Conservation (phyloP, 2,113 vertebrate genomes). For the Excalfactoria chinensis region DNA sequence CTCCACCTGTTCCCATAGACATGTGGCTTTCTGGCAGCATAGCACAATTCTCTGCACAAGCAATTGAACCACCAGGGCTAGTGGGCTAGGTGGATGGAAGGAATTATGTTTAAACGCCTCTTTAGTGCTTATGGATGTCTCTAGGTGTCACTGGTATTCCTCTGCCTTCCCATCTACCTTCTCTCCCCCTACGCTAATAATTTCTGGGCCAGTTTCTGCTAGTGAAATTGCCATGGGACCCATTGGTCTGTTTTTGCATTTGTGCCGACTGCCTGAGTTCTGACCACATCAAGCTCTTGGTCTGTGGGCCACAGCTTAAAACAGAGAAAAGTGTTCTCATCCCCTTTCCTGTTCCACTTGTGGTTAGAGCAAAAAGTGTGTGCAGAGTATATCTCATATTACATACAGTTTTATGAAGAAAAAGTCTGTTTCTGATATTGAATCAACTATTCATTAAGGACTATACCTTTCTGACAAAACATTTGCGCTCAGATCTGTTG, state of each 20-base stretch:
- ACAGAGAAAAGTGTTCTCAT: slow-evolving; percentile 2
- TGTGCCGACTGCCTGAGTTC: background rate
- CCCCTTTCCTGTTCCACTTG: background rate
- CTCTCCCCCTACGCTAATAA: background rate
- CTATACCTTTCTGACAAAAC: slow-evolving; percentile 4
- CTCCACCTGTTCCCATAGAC: background rate
- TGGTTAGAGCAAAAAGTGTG: background rate
- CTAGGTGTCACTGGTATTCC: background rate
- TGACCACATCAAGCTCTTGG: background rate
- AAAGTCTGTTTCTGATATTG: background rate
- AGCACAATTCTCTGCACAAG: background rate
- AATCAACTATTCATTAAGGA: background rate
- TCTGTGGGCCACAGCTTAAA: background rate
- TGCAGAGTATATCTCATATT: background rate
- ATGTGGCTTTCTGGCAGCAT: background rate
- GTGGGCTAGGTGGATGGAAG: background rate
- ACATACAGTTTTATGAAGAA: background rate
- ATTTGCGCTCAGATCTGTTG: background rate
- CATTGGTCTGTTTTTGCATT: background rate
- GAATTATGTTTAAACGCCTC: slow-evolving; percentile 8
- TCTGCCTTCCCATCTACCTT: background rate
- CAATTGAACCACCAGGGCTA: background rate
- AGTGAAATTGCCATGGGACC: background rate
- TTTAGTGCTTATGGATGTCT: background rate
- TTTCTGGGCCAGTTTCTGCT: background rate